Base-by-base conservation (phyloP, 35 echinoderm and acorn worm species). In the Apostichopus californicus region DNA sequence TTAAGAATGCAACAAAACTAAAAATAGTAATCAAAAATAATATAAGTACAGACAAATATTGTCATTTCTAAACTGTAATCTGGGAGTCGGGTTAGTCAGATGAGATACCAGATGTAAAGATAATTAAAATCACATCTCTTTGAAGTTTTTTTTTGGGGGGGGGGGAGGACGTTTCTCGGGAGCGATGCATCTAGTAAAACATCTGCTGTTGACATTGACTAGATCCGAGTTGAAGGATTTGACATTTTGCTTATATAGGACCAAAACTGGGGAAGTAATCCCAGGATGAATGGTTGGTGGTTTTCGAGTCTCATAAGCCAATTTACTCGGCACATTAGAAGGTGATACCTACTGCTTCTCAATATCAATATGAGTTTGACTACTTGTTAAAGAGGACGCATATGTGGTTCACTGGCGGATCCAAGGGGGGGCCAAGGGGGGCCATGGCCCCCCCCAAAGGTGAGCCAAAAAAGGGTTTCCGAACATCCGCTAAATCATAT, bases 91-190 rank as follows among this genome's bases (percentile, higher is more conserved):
- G 3, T 46, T 46, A 1, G 34, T 46, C 34, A 46, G 34, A 46
- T 46, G 3, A 46, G 0, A 56, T 82, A 52, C 8, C 55, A 82
- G 55, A 12, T 53, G 71, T 75, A 18, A 75, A 20, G 71, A 75
- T 75, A 75, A 75, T 75, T 75, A 75, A 75, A 22, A 75, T 75
- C 71, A 75, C 71, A 75, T 2, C 71, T n/a, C 71, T 18, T 75
- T 24, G 71, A 18, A 75, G 71, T 7, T 18, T 75, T 75, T 20
- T 18, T 18, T 28, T 28, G 0, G 26, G 26, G 26, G 26, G 26
- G 26, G 26, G 26, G 0, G 26, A 1, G 26, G 26, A 18, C 71
- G 0, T 22, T 22, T 75, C 11, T 68, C 11, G 11, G 64, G 64
- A 68, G 0, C 18, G 64, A 75, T 14, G 12, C 58, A 61, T 21